Evolutionary conservation across 2,113 vertebrate genomes (phyloP).

Genomic region (Vombatus ursinus): DNA sequence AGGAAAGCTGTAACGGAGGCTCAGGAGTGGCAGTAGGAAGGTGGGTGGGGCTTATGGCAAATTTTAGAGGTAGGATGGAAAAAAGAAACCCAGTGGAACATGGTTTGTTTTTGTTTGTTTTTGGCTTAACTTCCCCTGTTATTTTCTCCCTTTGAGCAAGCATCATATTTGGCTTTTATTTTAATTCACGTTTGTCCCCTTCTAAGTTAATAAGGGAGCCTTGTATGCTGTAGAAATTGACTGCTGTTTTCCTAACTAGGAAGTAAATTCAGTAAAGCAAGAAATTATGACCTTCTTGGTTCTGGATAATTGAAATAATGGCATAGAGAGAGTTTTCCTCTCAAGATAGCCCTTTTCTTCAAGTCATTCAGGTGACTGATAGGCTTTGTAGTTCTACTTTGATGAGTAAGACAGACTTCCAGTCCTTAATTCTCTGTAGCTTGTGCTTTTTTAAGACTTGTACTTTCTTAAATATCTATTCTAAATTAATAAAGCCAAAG

Average conservation of each 20-base stretch:
- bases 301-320: not conserved
- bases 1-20: not conserved
- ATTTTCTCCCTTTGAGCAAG: not conserved
- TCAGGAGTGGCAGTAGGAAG: not conserved
- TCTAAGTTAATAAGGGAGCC: not conserved
- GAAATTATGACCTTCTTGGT: not conserved
- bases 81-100: not conserved
- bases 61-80: not conserved
- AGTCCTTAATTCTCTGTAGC: not conserved
- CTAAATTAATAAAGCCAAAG: not conserved
- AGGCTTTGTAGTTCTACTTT: not conserved
- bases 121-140: not conserved
- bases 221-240: not conserved
- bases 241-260: not conserved
- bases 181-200: not conserved
- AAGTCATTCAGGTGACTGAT: not conserved
- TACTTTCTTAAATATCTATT: not conserved
- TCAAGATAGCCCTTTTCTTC: not conserved
- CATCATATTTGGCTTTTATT: not conserved
- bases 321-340: not conserved
- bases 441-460: not conserved
- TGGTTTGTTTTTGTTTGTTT: not conserved
- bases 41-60: not conserved
- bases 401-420: not conserved
- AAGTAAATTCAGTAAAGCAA: not conserved